Base-by-base conservation (phyloP, 37 sponge, comb jelly and placozoan species). In the Amphimedon queenslandica region DNA sequence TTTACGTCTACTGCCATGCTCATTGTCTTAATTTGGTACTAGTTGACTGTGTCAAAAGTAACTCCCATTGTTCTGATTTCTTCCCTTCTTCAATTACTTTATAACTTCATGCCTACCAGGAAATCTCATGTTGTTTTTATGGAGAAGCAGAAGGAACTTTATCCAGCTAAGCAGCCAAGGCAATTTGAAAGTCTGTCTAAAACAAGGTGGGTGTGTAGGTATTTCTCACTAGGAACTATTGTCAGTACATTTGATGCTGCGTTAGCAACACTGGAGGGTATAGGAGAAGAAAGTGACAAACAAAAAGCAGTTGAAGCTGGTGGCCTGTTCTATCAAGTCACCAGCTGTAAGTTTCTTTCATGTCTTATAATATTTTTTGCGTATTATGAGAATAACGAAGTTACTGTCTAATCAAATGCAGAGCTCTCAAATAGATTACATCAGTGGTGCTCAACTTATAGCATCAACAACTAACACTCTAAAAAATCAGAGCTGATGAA, bases 201-300 rank as follows among this genome's bases (percentile, higher is more conserved):
- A n/a, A n/a, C n/a, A n/a, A n/a, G n/a, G n/a, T n/a, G n/a, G n/a
- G n/a, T n/a, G n/a, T n/a, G n/a, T n/a, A n/a, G n/a, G n/a, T n/a
- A n/a, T n/a, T n/a, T n/a, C n/a, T n/a, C n/a, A n/a, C n/a, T n/a
- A n/a, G n/a, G n/a, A n/a, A n/a, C n/a, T n/a, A n/a, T n/a, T n/a
- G 64, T 42, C 30, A 72, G 65, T 42, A 69, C 80, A 56, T 85
- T 79, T 56, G 86, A 84, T 57, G 63, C 78, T 42, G 63, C 75
- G 56, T 69, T 82, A 57, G 83, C 83, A 20, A 84, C 84, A 53
- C 57, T 84, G 55, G 84, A 77, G 63, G 71, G 47, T 10, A 75
- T 75, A 69, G 74, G 71, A 61, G 74, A 85, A 73, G 75, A 79
- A 57, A 63, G 58, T 30, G 80, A 85, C 37, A 79, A 74, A 79